A percentile compares a stretch with the other conserved stretches of the same genome.
Evolutionary conservation across 2,797 vertebrate species (phyloP).

Genomic region (Schizopygopsis malacanthus): DNA sequence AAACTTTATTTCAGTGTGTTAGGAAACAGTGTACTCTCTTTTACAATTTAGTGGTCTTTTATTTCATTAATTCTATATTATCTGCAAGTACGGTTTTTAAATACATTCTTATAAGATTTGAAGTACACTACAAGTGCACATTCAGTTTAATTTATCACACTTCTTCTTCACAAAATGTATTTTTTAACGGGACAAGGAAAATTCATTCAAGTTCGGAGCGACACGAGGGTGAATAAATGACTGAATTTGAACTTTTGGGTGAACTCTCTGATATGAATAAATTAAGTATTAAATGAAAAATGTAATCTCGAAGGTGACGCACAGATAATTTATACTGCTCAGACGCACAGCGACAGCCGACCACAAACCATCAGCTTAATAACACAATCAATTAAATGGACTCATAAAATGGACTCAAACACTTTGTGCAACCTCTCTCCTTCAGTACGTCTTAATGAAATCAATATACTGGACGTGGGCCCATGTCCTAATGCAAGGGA

Average conservation of each 20-base stretch:
- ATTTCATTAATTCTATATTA: neutral
- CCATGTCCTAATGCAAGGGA: conserved; percentile 62
- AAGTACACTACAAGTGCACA: neutral
- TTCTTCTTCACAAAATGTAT: neutral
- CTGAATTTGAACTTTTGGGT: neutral
- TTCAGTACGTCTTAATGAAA: conserved; percentile 59
- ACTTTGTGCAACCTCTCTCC: conserved; percentile 46
- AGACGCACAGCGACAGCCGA: conserved; percentile 32
- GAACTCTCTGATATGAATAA: neutral
- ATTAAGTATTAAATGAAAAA: neutral
- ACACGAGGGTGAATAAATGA: neutral
- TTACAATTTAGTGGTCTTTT: neutral
- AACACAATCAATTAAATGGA: conserved; percentile 60
- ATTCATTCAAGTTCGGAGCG: neutral
- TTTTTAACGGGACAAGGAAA: neutral
- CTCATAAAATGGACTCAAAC: conserved; percentile 57
- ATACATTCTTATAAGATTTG: neutral
- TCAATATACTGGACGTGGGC: conserved; percentile 63
- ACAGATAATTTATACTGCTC: neutral
- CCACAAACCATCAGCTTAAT: conserved; percentile 58
- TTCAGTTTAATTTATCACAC: neutral
- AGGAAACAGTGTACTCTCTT: neutral
- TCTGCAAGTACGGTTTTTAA: neutral
- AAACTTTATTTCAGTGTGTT: neutral
- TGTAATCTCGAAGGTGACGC: neutral